A percentile compares a stretch with the other conserved stretches of the same genome.
Conservation (phyloP, 2,888 invertebrate species). For the Meganola albula region DNA sequence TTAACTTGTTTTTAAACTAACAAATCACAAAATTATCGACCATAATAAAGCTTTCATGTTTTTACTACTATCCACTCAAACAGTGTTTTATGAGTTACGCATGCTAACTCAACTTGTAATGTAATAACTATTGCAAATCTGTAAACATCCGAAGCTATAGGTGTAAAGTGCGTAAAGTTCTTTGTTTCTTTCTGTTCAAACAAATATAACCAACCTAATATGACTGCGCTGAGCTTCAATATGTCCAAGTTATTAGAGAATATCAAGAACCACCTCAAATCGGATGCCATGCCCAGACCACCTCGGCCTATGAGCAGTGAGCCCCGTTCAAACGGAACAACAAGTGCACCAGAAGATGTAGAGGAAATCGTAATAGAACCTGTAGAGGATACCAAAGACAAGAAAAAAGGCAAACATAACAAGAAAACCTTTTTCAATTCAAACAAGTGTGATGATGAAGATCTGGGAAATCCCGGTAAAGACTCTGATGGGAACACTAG, state of each 20-base stretch:
- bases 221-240: constrained; percentile 35
- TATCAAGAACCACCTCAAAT: constrained; percentile 64
- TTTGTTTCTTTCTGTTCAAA: constrained; percentile 16
- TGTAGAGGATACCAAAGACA: constrained; percentile 33
- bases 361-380: constrained; percentile 47
- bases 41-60: too few relatives aligned
- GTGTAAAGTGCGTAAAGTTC: constrained; percentile 3
- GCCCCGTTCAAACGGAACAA: too few relatives aligned
- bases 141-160: too few relatives aligned
- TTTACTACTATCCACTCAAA: too few relatives aligned
- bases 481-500: constrained; percentile 31
- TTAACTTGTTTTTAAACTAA: too few relatives aligned
- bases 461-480: constrained; percentile 24
- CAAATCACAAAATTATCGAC: too few relatives aligned
- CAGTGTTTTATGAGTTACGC: too few relatives aligned
- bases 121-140: too few relatives aligned
- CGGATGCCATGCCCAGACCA: constrained; percentile 71
- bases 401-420: constrained; percentile 23
- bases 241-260: constrained; percentile 48
- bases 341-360: constrained; percentile 16
- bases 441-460: constrained; percentile 25
- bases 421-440: constrained; percentile 32
- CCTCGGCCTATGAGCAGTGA: constrained; percentile 47
- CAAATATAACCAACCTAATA: constrained; percentile 15
- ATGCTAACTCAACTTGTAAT: too few relatives aligned